phyloP scores from a whole-genome alignment of 2,113 vertebrate genomes.

The Zosterops pallidus region DNA sequence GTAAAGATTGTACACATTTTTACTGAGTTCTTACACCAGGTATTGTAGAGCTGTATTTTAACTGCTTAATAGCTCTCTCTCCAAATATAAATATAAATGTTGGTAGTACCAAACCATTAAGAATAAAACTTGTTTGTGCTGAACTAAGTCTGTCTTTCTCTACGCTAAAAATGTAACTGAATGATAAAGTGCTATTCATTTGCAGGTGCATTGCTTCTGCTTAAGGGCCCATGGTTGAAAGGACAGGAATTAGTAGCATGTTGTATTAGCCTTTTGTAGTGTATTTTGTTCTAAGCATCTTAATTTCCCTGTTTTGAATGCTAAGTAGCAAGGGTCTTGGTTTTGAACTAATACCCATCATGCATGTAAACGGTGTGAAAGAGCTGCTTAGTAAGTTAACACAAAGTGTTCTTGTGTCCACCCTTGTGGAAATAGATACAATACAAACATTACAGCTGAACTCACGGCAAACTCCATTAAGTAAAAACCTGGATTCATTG shows the following conservation, averaged over 20 bases:
- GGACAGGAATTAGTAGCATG: conserved; percentile 94
- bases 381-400: conserved; percentile 97
- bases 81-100: conserved; percentile 83
- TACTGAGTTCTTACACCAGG: conserved; percentile 43
- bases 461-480: conserved; percentile 95
- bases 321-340: conserved; percentile 94
- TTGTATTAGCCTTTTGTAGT: conserved; percentile 99
- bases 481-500: conserved; percentile 95
- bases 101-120: conserved; percentile 79
- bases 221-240: conserved; percentile 95
- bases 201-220: conserved; percentile 99
- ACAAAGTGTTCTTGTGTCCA: conserved; percentile 99
- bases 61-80: conserved; percentile 75
- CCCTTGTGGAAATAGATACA: conserved; percentile 99
- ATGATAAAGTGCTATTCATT: conserved; percentile 97
- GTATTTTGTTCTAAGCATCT: conserved; percentile 98
- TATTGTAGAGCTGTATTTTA: conserved; percentile 74
- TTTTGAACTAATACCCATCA: conserved; percentile 97
- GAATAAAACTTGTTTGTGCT: conserved; percentile 91
- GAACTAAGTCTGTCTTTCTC: conserved; percentile 81
- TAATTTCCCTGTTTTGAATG: conserved; percentile 99
- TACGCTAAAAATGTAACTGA: conserved; percentile 87
- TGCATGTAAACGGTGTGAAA: conserved; percentile 99
- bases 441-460: conserved; percentile 99
- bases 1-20: conserved; percentile 29